Percentiles rank a stretch among this genome's conserved stretches.
Conservation (phyloP, 2,888 invertebrate species). For the Acleris laterana region DNA sequence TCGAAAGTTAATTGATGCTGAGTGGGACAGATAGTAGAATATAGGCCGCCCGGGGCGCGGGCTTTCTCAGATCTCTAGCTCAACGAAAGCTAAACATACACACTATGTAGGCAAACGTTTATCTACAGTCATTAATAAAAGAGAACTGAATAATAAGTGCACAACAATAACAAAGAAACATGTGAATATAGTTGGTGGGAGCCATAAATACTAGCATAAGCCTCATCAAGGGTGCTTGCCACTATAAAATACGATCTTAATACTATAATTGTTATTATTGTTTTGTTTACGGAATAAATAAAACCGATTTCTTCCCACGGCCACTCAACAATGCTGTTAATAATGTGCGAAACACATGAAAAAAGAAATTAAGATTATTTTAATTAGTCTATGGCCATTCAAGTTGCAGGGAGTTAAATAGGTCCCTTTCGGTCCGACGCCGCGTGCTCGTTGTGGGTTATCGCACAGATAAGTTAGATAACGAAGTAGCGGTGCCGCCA, state of each 20-base stretch:
- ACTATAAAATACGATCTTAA: background rate
- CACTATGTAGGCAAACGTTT: background rate
- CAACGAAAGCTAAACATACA: slow-evolving; percentile 42
- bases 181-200: too few relatives aligned
- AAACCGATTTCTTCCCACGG: background rate
- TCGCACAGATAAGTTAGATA: slow-evolving; percentile 34
- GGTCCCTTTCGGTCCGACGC: slow-evolving; percentile 26
- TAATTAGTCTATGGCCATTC: slow-evolving; percentile 3
- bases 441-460: slow-evolving; percentile 23
- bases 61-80: slow-evolving; percentile 54
- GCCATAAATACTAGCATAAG: too few relatives aligned
- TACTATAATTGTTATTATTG: background rate
- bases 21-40: slow-evolving; percentile 48
- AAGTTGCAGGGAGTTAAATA: slow-evolving; percentile 7
- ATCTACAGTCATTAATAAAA: background rate
- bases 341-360: background rate
- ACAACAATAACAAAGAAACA: too few relatives aligned
- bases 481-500: slow-evolving; percentile 22
- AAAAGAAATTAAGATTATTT: slow-evolving; percentile 1
- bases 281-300: slow-evolving; percentile 17
- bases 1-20: slow-evolving; percentile 60
- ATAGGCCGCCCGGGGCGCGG: slow-evolving; percentile 55
- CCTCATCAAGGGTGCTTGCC: background rate
- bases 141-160: background rate
- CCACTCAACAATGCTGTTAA: background rate